phyloP scores from a whole-genome alignment of 2,888 invertebrate species.

The Sturmia bella region DNA sequence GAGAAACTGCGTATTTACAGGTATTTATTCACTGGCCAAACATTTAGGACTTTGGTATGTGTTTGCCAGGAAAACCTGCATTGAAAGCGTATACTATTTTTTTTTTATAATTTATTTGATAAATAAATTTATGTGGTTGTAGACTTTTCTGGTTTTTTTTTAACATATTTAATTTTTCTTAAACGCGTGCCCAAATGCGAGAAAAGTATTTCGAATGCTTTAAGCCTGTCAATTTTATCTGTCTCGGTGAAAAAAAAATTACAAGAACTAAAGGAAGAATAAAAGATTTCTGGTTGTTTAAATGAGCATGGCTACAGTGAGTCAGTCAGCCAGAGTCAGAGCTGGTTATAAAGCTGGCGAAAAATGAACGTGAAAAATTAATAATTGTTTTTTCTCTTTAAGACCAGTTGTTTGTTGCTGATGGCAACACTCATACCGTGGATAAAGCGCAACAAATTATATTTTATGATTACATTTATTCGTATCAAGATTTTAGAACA shows the following conservation, averaged over 20 bases:
- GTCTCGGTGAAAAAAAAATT: constrained; percentile 26
- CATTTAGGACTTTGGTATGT: too few species aligned
- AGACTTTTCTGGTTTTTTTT: too few species aligned
- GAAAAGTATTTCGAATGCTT: not conserved
- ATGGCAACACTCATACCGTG: constrained; percentile 37
- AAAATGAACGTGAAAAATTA: not conserved
- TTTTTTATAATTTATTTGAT: not conserved
- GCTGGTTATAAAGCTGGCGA: not conserved
- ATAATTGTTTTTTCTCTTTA: not conserved
- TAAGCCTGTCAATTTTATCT: constrained; percentile 2
- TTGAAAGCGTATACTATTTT: not conserved
- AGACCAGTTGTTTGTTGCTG: constrained; percentile 3
- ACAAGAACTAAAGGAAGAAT: constrained; percentile 7
- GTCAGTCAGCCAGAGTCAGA: constrained; percentile 3
- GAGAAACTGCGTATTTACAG: too few species aligned
- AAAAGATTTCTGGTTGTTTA: constrained; percentile 53
- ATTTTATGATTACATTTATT: constrained; percentile 55
- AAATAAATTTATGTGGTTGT: too few species aligned
- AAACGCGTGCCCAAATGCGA: too few species aligned
- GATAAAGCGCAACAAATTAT: constrained; percentile 65
- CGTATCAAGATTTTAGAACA: constrained; percentile 7
- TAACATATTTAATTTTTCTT: too few species aligned
- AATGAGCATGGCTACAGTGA: constrained; percentile 45
- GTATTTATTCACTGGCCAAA: too few species aligned
- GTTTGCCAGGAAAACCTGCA: too few species aligned